Conservation (phyloP, 2,113 vertebrate genomes). For the Cheilinus undulatus region DNA sequence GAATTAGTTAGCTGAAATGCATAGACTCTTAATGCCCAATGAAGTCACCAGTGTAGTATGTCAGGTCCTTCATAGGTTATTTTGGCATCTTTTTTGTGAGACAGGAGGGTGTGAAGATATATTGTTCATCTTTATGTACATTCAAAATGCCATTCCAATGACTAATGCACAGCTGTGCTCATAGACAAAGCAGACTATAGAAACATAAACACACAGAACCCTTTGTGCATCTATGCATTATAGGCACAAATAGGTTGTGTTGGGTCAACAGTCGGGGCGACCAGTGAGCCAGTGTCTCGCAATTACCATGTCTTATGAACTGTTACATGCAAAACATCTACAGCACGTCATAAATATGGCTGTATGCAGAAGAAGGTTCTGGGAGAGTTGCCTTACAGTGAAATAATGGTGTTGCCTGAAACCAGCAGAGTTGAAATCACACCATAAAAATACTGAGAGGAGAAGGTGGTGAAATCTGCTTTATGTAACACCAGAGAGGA, state of each 20-base stretch:
- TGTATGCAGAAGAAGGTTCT: neutral
- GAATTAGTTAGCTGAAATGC: no score
- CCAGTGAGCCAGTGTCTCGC: slow-evolving; percentile 7
- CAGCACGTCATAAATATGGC: neutral
- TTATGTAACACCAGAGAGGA: slow-evolving; percentile 5
- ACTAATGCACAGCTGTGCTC: neutral
- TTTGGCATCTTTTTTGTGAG: no score
- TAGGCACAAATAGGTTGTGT: neutral
- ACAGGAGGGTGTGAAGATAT: no score
- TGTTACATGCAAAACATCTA: slow-evolving; percentile 15
- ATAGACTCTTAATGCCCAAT: no score
- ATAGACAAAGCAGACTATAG: slow-evolving; percentile 16
- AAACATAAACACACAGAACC: slow-evolving; percentile 7
- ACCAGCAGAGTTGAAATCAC: neutral
- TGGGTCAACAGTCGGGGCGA: slow-evolving; percentile 14
- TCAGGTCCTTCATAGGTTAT: no score
- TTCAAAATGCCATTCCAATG: neutral
- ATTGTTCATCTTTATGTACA: no score
- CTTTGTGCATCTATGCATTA: neutral
- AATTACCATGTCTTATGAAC: slow-evolving; percentile 32
- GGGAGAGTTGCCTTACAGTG: neutral
- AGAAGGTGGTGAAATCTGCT: slow-evolving; percentile 17
- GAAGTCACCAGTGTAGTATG: no score
- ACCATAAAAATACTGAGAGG: slow-evolving; percentile 14
- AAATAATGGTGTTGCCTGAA: neutral